These are phyloP conservation scores for Melopsittacus undulatus DNA, from an alignment of 2,797 vertebrate species.

Conservation along the genomic window DNA sequence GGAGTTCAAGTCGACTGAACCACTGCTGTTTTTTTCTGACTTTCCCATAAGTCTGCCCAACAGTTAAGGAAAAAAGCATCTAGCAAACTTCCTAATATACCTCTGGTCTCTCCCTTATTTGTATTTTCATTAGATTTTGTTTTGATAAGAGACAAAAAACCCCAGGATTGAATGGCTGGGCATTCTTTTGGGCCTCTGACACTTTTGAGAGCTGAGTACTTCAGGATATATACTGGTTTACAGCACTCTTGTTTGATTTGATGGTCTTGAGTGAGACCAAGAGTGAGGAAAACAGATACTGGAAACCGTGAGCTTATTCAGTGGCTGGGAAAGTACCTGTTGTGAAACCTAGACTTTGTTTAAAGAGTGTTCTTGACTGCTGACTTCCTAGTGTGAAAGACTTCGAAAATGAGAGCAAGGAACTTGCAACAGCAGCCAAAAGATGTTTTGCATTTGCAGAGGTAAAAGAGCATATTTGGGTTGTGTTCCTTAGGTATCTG, in stretches of 20 bases:
- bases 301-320: not conserved
- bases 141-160: not conserved
- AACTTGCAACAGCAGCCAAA: not conserved
- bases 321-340: not conserved
- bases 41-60: not conserved
- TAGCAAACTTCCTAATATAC: not conserved
- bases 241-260: not conserved
- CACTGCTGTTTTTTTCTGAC: not conserved
- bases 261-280: not conserved
- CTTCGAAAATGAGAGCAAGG: not conserved
- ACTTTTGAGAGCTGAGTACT: not conserved
- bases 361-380: not conserved
- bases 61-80: not conserved
- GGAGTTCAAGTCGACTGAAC: not conserved
- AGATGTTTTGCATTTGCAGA: not conserved
- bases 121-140: not conserved
- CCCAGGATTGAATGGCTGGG: not conserved
- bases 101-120: not conserved
- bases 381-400: not conserved
- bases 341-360: not conserved
- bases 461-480: not conserved
- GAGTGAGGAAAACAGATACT: not conserved
- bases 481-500: not conserved
- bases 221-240: not conserved
- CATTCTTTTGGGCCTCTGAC: not conserved